Evolutionary conservation across 2,888 invertebrate species (phyloP).

Genomic region (Plusia festucae): DNA sequence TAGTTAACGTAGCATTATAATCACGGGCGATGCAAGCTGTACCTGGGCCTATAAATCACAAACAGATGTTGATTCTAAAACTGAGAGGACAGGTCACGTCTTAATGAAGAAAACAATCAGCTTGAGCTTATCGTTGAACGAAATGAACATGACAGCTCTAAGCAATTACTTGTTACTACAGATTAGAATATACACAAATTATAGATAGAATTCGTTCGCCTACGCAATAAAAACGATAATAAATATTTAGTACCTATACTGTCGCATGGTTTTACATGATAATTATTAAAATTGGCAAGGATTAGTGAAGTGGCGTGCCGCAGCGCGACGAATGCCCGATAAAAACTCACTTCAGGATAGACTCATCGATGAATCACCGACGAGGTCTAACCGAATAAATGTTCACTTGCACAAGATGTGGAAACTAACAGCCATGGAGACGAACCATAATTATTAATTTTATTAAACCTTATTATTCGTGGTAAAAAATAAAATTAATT

Average conservation of each 20-base stretch:
- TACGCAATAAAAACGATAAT: conserved; percentile 31
- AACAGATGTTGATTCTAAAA: conserved; percentile 1
- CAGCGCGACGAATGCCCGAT: conserved; percentile 77
- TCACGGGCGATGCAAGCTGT: neutral
- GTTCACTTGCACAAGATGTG: conserved; percentile 84
- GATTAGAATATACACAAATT: conserved; percentile 42
- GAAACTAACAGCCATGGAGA: conserved; percentile 76
- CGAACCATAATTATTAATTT: conserved; percentile 41
- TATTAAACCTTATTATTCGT: conserved; percentile 7
- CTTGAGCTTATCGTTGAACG: conserved; percentile 34
- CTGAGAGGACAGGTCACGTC: conserved; percentile 2
- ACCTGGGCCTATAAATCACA: neutral
- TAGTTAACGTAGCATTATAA: conserved; percentile 43
- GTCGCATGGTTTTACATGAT: conserved; percentile 22
- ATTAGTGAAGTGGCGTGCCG: conserved; percentile 40
- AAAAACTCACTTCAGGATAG: conserved; percentile 86
- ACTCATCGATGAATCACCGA: conserved; percentile 88
- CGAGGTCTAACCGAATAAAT: conserved; percentile 81
- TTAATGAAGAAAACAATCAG: conserved; percentile 27
- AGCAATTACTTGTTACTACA: conserved; percentile 14
- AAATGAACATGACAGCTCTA: conserved; percentile 35
- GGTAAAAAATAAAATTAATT: neutral
- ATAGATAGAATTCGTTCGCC: conserved; percentile 19
- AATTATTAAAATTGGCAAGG: conserved; percentile 37
- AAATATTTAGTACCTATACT: conserved; percentile 27